Evolutionary conservation across 2,888 invertebrate genomes (phyloP).

Genomic region (Protodeltote pygarga): DNA sequence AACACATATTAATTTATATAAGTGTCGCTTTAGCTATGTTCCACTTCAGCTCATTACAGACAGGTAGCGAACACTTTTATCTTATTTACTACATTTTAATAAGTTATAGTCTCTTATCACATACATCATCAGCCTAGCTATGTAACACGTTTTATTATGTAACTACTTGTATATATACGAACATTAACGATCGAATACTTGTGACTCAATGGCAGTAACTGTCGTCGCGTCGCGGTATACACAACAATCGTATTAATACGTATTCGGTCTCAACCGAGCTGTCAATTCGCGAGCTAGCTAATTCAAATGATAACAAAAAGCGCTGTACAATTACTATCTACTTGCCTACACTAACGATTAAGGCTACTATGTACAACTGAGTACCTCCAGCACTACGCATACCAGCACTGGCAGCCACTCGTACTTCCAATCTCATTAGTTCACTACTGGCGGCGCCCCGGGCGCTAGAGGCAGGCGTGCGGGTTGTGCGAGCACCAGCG

Average conservation of each 20-base stretch:
- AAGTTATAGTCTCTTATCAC: slow-evolving; percentile 42
- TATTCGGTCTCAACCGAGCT: not conserved
- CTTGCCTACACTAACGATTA: slow-evolving; percentile 41
- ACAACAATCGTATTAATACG: slow-evolving; percentile 10
- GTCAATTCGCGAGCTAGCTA: slow-evolving; percentile 41
- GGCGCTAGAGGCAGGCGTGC: slow-evolving; percentile 88
- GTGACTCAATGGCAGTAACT: slow-evolving; percentile 39
- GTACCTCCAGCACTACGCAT: slow-evolving; percentile 13
- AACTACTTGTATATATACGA: slow-evolving; percentile 37
- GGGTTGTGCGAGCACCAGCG: slow-evolving; percentile 93
- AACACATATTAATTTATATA: slow-evolving; percentile 27
- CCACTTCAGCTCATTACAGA: not conserved
- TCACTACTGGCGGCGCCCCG: slow-evolving; percentile 8
- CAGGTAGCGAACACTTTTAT: slow-evolving; percentile 1
- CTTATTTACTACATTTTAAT: slow-evolving; percentile 25
- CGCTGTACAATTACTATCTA: slow-evolving; percentile 68
- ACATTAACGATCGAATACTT: slow-evolving; percentile 30
- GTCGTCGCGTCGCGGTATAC: slow-evolving; percentile 16
- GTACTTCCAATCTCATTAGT: slow-evolving; percentile 4
- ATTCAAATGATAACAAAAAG: slow-evolving; percentile 46
- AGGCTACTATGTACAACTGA: slow-evolving; percentile 56
- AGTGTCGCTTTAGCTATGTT: slow-evolving; percentile 13
- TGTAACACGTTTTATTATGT: slow-evolving; percentile 51
- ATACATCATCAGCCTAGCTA: slow-evolving; percentile 46
- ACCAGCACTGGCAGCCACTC: slow-evolving; percentile 4